Conservation (phyloP, 2,797 vertebrate genomes). For the Cyclura pinguis region DNA sequence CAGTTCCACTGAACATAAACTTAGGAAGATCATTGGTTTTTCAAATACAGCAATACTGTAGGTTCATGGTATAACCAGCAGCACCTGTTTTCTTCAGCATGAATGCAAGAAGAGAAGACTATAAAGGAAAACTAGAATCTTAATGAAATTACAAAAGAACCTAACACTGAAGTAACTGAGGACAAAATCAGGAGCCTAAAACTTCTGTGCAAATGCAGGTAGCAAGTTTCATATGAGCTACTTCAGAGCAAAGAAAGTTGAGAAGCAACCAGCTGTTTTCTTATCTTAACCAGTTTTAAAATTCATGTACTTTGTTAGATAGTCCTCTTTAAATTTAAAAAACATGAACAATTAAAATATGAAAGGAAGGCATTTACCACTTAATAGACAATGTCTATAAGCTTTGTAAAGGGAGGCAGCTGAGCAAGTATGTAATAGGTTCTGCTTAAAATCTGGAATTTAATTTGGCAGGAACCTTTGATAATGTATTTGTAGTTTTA, state of each 20-base stretch:
- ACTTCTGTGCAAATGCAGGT: neutral
- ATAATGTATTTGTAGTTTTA: neutral
- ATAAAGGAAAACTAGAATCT: neutral
- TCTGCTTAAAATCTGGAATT: conserved; percentile 45
- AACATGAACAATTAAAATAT: neutral
- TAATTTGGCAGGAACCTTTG: conserved; percentile 40
- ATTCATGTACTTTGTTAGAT: neutral
- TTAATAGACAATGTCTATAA: conserved; percentile 47
- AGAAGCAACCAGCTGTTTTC: accelerated
- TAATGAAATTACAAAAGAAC: neutral
- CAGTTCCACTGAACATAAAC: neutral
- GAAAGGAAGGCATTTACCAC: conserved; percentile 26
- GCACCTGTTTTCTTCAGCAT: neutral
- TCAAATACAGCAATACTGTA: neutral
- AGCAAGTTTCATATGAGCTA: neutral
- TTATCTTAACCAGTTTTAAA: neutral
- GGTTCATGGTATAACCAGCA: neutral
- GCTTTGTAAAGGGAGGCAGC: conserved; percentile 42
- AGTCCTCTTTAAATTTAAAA: neutral
- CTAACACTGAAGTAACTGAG: conserved; percentile 19
- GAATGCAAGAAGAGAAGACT: neutral
- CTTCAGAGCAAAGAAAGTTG: accelerated
- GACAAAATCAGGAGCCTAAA: neutral
- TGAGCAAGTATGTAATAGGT: conserved; percentile 19
- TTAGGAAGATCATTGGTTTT: neutral